phyloP scores from a whole-genome alignment of 2,113 vertebrate genomes.

The cat (Felis catus) region F.catus_Fca126_mat1.0 CM031416.1:107416001-107416500 shows the following conservation, averaged over 20 bases:
- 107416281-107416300: background rate
- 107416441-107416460: background rate
- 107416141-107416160: background rate
- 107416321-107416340: background rate
- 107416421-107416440: background rate
- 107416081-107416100: background rate
- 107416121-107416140: background rate
- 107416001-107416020: background rate
- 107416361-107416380: background rate
- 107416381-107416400: background rate
- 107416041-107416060: background rate
- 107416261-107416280: background rate
- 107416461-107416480: background rate
- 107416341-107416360: background rate
- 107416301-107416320: background rate
- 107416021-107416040: background rate
- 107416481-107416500: background rate
- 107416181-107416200: background rate
- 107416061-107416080: background rate
- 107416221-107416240: background rate
- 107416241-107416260: background rate
- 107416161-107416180: background rate
- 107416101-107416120: background rate
- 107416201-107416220: background rate
- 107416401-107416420: background rate